phyloP scores from a whole-genome alignment of 2,888 invertebrate genomes.

The Melitaea athalia region DNA sequence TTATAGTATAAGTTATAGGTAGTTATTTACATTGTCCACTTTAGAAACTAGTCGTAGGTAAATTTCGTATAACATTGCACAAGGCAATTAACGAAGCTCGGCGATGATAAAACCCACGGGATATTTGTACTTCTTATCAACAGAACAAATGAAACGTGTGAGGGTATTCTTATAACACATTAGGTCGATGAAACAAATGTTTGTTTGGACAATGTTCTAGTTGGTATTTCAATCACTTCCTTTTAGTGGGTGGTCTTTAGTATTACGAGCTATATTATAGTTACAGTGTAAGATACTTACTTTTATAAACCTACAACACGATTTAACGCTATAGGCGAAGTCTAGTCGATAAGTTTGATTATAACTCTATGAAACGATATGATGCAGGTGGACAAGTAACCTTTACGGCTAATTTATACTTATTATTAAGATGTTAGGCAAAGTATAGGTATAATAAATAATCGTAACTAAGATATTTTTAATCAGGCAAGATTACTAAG shows the following conservation, averaged over 20 bases:
- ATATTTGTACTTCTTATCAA: constrained; percentile 12
- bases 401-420: not conserved
- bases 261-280: constrained; percentile 10
- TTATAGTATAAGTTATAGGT: too few species aligned
- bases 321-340: not conserved
- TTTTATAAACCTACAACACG: not conserved
- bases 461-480: too few species aligned
- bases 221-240: constrained; percentile 24
- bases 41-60: too few species aligned
- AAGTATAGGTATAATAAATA: too few species aligned
- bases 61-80: constrained; percentile 2
- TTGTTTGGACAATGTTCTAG: constrained; percentile 8
- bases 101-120: constrained; percentile 3
- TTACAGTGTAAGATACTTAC: not conserved
- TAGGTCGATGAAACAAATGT: constrained; percentile 28
- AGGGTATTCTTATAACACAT: constrained; percentile 2
- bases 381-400: not conserved
- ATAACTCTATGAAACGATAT: not conserved
- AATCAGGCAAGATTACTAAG: too few species aligned
- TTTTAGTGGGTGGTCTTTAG: constrained; percentile 31
- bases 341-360: not conserved
- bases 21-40: too few species aligned
- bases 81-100: constrained; percentile 5
- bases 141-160: constrained; percentile 6
- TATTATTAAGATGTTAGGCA: too few species aligned